phyloP scores from a whole-genome alignment of 2,888 invertebrate species.

The Nematopogon swammerdamellus region DNA sequence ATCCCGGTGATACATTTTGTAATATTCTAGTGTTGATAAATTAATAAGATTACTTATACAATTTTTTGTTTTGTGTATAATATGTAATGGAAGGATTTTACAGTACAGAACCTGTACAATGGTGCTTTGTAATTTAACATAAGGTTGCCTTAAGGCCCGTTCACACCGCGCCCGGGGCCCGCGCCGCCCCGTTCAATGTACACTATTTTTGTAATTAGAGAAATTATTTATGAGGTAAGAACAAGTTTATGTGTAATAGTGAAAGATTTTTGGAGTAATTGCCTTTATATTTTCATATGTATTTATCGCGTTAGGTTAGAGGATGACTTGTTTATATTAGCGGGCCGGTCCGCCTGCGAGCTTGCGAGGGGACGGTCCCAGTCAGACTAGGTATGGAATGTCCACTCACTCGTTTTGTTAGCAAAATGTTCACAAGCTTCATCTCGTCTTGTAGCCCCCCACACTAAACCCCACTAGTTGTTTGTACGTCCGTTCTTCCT shows the following conservation, averaged over 20 bases:
- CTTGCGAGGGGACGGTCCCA: not conserved
- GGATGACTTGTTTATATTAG: not conserved
- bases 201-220: conserved; percentile 55
- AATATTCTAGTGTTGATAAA: conserved; percentile 57
- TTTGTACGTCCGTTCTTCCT: not conserved
- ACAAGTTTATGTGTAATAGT: conserved; percentile 42
- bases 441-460: not conserved
- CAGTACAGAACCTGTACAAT: conserved; percentile 29
- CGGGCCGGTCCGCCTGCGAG: not conserved
- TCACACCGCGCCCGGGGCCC: conserved; percentile 15
- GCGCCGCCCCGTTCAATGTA: conserved; percentile 38
- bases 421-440: not conserved
- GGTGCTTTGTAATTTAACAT: conserved; percentile 22
- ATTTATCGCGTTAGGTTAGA: conserved; percentile 44
- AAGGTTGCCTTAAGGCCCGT: not conserved
- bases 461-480: not conserved
- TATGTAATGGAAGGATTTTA: conserved; percentile 41
- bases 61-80: conserved; percentile 33
- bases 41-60: conserved; percentile 44
- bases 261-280: conserved; percentile 26
- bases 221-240: conserved; percentile 56
- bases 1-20: conserved; percentile 57
- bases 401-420: not conserved
- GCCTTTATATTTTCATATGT: conserved; percentile 53
- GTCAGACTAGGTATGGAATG: not conserved